Evolutionary conservation across 1,140 invertebrate species (phyloP).

Genomic region (Melipona quadrifasciata): DNA sequence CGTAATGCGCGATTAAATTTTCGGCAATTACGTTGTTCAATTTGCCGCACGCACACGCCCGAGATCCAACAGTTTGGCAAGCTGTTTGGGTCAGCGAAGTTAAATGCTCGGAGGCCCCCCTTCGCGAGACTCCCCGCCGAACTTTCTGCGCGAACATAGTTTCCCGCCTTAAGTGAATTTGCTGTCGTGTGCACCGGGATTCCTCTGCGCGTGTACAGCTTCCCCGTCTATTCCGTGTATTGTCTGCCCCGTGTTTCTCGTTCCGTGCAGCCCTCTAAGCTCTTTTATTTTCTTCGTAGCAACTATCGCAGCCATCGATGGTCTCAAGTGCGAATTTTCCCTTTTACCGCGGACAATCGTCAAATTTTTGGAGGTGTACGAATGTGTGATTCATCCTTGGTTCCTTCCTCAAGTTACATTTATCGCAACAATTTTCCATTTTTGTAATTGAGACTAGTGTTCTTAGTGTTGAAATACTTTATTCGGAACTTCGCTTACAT

Average conservation of each 20-base stretch:
- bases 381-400: no score
- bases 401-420: no score
- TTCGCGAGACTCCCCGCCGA: background rate
- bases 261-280: background rate
- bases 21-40: constrained; percentile 39
- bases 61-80: constrained; percentile 34
- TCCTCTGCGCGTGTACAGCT: constrained; percentile 18
- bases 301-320: no score
- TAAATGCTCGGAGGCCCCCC: constrained; percentile 30
- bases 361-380: no score
- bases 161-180: constrained; percentile 47
- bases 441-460: no score
- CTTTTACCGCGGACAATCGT: no score
- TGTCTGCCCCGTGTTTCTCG: background rate
- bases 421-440: no score
- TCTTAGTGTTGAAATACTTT: no score
- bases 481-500: no score
- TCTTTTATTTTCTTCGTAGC: background rate
- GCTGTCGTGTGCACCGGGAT: constrained; percentile 26
- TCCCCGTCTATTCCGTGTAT: no score
- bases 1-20: constrained; percentile 28
- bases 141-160: constrained; percentile 41
- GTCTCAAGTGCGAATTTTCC: no score
- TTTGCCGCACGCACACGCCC: constrained; percentile 7
- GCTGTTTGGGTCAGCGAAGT: constrained; percentile 41